A percentile compares a stretch with the other conserved stretches of the same genome.
Evolutionary conservation across 2,113 vertebrate genomes (phyloP).

Genomic region (Pristiophorus japonicus): DNA sequence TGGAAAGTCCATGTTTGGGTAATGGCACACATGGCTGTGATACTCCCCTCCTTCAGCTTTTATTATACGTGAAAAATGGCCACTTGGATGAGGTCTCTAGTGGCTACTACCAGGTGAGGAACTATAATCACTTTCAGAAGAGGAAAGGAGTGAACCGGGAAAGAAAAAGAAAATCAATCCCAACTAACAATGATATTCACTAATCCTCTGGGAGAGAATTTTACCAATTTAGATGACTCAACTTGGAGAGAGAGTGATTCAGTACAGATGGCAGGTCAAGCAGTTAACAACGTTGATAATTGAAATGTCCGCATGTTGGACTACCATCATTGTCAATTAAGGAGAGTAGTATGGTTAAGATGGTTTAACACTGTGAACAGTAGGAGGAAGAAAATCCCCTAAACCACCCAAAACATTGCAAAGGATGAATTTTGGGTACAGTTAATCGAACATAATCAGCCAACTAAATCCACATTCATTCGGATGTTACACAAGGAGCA

Average conservation of each 20-base stretch:
- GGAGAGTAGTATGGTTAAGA: not conserved
- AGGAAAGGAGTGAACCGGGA: not conserved
- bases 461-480: slow-evolving; percentile 3
- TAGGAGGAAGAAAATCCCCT: not conserved
- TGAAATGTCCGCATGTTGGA: not conserved
- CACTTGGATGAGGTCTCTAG: not conserved
- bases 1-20: too few species aligned
- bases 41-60: too few species aligned
- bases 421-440: not conserved
- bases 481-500: not conserved
- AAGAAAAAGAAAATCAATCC: not conserved
- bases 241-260: not conserved
- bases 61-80: not conserved
- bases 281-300: not conserved
- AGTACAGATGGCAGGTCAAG: not conserved
- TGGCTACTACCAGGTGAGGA: not conserved
- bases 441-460: not conserved
- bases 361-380: not conserved
- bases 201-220: not conserved
- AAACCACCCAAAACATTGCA: not conserved
- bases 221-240: not conserved
- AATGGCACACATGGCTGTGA: too few species aligned
- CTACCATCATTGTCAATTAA: not conserved
- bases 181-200: not conserved
- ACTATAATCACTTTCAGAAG: not conserved